Percentiles rank a stretch among this genome's conserved stretches.
Conservation (phyloP, 1,140 invertebrate genomes). For the Harpegnathos saltator region DNA sequence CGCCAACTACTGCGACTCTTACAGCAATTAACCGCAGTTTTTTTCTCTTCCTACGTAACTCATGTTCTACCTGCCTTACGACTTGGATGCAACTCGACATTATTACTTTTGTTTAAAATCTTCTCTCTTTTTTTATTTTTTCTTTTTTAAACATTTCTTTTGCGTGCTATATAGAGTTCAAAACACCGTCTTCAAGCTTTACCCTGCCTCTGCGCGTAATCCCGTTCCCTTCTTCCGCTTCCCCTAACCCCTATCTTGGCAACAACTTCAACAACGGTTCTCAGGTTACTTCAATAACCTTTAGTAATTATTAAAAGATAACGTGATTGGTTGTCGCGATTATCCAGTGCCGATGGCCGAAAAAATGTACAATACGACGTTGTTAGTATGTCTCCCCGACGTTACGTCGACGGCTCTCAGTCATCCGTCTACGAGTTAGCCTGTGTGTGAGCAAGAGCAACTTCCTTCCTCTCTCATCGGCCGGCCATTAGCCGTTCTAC, state of each 20-base stretch:
- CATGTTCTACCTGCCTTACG: conserved; percentile 20
- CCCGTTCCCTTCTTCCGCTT: conserved; percentile 62
- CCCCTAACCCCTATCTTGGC: conserved; percentile 50
- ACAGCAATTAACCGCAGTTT: conserved; percentile 43
- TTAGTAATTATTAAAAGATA: conserved; percentile 83
- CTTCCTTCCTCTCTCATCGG: conserved; percentile 44
- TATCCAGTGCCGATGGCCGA: conserved; percentile 76
- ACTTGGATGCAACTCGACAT: conserved; percentile 41
- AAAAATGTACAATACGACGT: conserved; percentile 69
- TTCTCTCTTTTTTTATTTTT: conserved; percentile 32
- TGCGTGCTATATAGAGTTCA: conserved; percentile 75
- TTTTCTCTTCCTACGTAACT: conserved; percentile 19
- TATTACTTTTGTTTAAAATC: conserved; percentile 13
- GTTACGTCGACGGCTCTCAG: conserved; percentile 35
- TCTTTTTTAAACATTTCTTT: conserved; percentile 19
- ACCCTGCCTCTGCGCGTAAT: conserved; percentile 67
- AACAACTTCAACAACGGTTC: conserved; percentile 83
- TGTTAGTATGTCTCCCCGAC: conserved; percentile 47
- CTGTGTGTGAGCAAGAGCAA: conserved; percentile 70
- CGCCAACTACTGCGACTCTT: conserved; percentile 43
- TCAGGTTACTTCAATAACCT: conserved; percentile 69
- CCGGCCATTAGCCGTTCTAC: conserved; percentile 26
- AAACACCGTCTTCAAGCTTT: conserved; percentile 71
- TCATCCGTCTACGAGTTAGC: conserved; percentile 67
- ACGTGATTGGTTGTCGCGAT: conserved; percentile 85